Base-by-base conservation (phyloP, 2,113 vertebrate genomes). In the Oreocharis arfaki region DNA sequence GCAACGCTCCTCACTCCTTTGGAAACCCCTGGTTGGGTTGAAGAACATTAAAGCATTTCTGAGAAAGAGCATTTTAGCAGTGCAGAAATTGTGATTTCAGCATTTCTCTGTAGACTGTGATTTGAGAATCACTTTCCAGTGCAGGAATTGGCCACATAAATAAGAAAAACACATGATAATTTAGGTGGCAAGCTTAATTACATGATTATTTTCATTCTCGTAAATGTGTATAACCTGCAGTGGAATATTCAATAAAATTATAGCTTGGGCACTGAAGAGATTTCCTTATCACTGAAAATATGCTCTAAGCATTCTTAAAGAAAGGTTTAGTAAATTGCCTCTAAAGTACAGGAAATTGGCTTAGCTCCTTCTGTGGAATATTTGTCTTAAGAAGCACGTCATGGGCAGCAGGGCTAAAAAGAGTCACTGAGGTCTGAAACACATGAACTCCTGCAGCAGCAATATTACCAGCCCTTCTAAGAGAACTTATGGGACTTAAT, bases 331-430 rank as follows among this genome's bases (percentile, higher is more conserved):
- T 64, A 89, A 93, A 93, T 89, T 81, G 90, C 44, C 32, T 90
- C 76, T 78, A 87, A 95, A 93, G 88, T 50, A 47, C 71, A 84
- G 85, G 92, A 96, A 92, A 96, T 88, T 84, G 68, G 85, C 49
- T 93, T 89, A 53, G 68, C 37, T 90, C 32, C 13, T 81, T 92
- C 52, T 71, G 23, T 61, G 41, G 60, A 92, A 78, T 84, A 79
- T 92, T 94, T 94, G 84, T 92, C 57, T 90, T 89, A 71, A 86
- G 83, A 67, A 92, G 53, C 39, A 57, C 7, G 3, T 87, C 64
- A 67, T 2, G 14, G 61, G 52, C 73, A 84, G 57, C 33, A 57
- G 53, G 68, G 65, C 79, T 92, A 71, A 87, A 90, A 84, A 74
- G 52, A 92, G 73, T 78, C 83, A 88, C 52, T 68, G 13, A 92